phyloP scores from a whole-genome alignment of 2,888 invertebrate species.

The Aricia artaxerxes region DNA sequence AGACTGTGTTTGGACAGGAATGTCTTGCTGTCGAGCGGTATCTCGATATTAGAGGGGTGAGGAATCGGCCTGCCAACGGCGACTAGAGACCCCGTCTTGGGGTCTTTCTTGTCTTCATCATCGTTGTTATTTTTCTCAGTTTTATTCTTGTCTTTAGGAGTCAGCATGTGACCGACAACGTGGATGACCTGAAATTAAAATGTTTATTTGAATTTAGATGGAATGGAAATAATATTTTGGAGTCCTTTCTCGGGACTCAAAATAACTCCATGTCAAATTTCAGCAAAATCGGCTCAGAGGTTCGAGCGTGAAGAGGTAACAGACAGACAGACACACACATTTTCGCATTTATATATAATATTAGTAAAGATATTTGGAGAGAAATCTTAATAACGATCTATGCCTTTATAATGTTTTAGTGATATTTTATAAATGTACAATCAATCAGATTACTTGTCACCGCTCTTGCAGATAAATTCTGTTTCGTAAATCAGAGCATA shows the following conservation, averaged over 20 bases:
- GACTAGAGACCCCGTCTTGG: conserved; percentile 79
- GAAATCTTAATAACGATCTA: not conserved
- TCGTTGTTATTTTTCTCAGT: conserved; percentile 47
- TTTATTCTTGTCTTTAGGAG: conserved; percentile 57
- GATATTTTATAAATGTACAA: not conserved
- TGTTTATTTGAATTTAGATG: conserved; percentile 1
- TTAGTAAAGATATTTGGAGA: not conserved
- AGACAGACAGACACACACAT: no score
- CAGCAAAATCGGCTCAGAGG: no score
- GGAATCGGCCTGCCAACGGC: conserved; percentile 91
- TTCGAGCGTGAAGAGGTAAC: no score
- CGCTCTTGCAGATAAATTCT: not conserved
- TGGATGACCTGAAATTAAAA: conserved; percentile 88
- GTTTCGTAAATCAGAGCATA: not conserved
- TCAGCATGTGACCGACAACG: conserved; percentile 89
- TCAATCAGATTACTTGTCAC: conserved; percentile 6
- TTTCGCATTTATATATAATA: not conserved
- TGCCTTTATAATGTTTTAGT: not conserved
- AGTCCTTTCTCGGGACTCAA: no score
- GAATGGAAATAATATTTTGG: not conserved
- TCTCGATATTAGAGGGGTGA: conserved; percentile 95
- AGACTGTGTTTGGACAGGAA: conserved; percentile 95
- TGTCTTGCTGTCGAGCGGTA: conserved; percentile 92
- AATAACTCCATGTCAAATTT: no score
- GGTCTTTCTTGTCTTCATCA: conserved; percentile 43